Base-by-base conservation (phyloP, 2,797 vertebrate species). In the Pangasius macronema region DNA sequence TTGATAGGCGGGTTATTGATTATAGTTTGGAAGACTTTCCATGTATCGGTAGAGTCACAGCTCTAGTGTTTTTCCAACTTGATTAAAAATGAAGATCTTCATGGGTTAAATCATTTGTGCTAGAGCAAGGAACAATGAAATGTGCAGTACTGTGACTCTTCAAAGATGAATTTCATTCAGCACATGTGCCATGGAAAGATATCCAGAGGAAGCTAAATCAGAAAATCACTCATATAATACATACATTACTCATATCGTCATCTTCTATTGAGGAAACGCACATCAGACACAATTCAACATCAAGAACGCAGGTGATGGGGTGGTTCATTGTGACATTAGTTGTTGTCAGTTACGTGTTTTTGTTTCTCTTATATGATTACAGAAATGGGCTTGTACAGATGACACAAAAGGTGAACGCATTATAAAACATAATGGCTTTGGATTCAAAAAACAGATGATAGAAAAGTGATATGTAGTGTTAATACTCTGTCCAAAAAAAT, bases 181-280 rank as follows among this genome's bases (percentile, higher is more conserved):
- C 20, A 57, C 30, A 57, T 57, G 57, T 76, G 49, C 73, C 76
- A 57, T 33, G 18, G 24, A 61, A 81, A 55, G 14, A 20, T 22
- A 75, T 59, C 9, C n/a, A 75, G n/a, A 61, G 1, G 27, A 75
- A 49, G 39, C 18, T 39, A n/a, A 67, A 42, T 36, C 9, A 33
- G 57, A 87, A 63, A 79, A 63, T 79, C 84, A 55, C 81, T 68
- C 79, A 27, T 82, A 9, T 57, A 22, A 79, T 79, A 57, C 3
- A 13, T 13, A 36, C 30, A 55, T 33, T n/a, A 79, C n/a, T 79
- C 30, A 36, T 36, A 24, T 14, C 30, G 4, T 83, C n/a, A 53
- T 68, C 10, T 24, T 53, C 53, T 53, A 36, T 24, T 24, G 20
- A 83, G 24, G 42, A 67, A 51, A 51, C 4, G n/a, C n/a, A 68